A percentile compares a stretch with the other conserved stretches of the same genome.
Conservation (phyloP, 2,888 invertebrate species). For the Sericinus montela region DNA sequence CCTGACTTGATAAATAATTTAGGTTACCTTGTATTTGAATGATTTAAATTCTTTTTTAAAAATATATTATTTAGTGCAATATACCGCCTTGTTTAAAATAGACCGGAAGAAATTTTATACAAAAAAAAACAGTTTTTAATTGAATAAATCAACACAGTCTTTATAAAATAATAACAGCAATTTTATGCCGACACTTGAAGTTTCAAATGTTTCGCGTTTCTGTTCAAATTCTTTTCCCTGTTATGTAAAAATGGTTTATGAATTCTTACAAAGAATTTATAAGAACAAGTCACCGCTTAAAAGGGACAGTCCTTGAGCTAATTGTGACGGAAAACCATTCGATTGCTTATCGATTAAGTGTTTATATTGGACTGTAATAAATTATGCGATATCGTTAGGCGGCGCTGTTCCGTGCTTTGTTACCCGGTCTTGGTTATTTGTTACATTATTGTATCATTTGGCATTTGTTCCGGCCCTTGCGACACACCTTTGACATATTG, state of each 20-base stretch:
- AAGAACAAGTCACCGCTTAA: constrained; percentile 17
- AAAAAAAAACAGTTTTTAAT: too few relatives aligned
- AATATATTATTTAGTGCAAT: too few relatives aligned
- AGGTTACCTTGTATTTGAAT: too few relatives aligned
- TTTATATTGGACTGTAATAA: constrained; percentile 42
- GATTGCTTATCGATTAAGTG: constrained; percentile 42
- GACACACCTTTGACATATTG: constrained; percentile 44
- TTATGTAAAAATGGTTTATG: constrained; percentile 15
- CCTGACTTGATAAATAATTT: too few relatives aligned
- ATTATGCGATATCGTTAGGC: constrained; percentile 35
- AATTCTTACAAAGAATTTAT: constrained; percentile 16
- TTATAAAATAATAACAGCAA: constrained; percentile 22
- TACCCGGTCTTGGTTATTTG: constrained; percentile 29
- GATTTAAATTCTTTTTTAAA: too few relatives aligned
- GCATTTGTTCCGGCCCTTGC: constrained; percentile 52
- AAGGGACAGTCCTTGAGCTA: constrained; percentile 48
- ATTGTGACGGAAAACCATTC: constrained; percentile 37
- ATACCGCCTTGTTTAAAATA: too few relatives aligned
- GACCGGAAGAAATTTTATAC: too few relatives aligned
- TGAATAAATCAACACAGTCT: too few relatives aligned
- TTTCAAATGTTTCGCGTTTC: constrained; percentile 14
- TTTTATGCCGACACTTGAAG: neutral
- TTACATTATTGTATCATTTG: constrained; percentile 41
- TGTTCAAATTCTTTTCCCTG: constrained; percentile 17
- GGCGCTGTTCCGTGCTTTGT: constrained; percentile 29